A percentile compares a stretch with the other conserved stretches of the same genome.
Evolutionary conservation across 2,113 vertebrate species (phyloP).

Genomic region (Vulpes ferrilata): DNA sequence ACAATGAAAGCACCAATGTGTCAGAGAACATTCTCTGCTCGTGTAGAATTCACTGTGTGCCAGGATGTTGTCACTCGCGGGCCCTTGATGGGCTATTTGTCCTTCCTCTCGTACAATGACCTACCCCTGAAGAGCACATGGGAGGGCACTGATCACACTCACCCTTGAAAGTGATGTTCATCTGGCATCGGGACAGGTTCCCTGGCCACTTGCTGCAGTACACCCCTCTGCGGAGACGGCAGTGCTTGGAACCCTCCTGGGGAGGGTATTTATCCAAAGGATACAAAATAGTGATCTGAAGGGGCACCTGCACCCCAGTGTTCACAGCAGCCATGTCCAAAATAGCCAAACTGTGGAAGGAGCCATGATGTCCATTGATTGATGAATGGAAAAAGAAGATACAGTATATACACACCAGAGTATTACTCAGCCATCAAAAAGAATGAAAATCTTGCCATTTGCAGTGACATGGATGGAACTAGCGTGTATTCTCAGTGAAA

Average conservation of each 20-base stretch:
- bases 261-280: not conserved
- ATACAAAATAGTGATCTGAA: not conserved
- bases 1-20: not conserved
- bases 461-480: not conserved
- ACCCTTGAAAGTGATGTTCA: rapidly evolving
- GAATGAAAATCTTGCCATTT: not conserved
- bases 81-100: too few species aligned
- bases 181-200: not conserved
- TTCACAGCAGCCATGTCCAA: not conserved
- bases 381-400: too few species aligned
- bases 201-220: rapidly evolving
- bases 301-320: not conserved
- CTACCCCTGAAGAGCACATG: not conserved
- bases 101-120: rapidly evolving
- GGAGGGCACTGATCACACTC: rapidly evolving
- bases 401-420: too few species aligned
- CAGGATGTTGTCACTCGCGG: not conserved
- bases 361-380: not conserved
- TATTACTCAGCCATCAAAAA: not conserved
- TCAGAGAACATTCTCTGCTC: not conserved
- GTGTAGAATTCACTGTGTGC: rapidly evolving
- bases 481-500: not conserved
- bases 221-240: not conserved
- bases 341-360: not conserved
- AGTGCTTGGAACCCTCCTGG: too few species aligned